Percentiles rank a stretch among this genome's conserved stretches.
These are phyloP conservation scores for Dusona sp. DNA, from an alignment of 2,888 invertebrate genomes.

Conservation along the genomic window DNA sequence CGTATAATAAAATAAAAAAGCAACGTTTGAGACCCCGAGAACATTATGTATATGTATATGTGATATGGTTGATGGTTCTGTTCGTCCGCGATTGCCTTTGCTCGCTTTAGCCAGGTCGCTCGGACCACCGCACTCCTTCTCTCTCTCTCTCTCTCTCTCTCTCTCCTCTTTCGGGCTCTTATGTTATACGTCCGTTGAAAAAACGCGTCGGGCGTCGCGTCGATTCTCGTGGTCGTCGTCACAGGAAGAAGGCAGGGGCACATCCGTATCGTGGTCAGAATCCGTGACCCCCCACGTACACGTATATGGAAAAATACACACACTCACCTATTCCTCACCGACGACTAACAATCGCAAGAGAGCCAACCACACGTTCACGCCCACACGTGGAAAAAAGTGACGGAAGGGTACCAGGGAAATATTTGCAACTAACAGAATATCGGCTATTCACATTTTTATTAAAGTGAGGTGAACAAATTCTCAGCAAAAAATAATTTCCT, in stretches of 20 bases:
- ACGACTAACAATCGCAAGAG: slow-evolving; percentile 39
- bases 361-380: slow-evolving; percentile 58
- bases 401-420: slow-evolving; percentile 16
- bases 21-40: slow-evolving; percentile 7
- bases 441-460: slow-evolving; percentile 10
- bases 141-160: slow-evolving; percentile 23
- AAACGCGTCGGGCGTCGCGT: slow-evolving; percentile 59
- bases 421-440: slow-evolving; percentile 29
- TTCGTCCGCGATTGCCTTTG: slow-evolving; percentile 75
- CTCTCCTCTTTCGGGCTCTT: slow-evolving; percentile 29
- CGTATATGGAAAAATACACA: slow-evolving; percentile 55
- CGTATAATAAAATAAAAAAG: slow-evolving; percentile 15
- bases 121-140: slow-evolving; percentile 58
- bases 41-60: slow-evolving; percentile 45
- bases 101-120: slow-evolving; percentile 58
- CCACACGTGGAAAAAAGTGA: slow-evolving; percentile 27
- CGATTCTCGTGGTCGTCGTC: slow-evolving; percentile 69
- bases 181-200: slow-evolving; percentile 41
- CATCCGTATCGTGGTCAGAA: slow-evolving; percentile 85
- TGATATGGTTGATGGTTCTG: slow-evolving; percentile 72
- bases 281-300: slow-evolving; percentile 83
- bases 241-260: slow-evolving; percentile 85
- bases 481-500: neutral
- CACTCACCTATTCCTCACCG: neutral
- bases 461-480: neutral